phyloP scores from a whole-genome alignment of 2,888 invertebrate genomes.

The Lepidochitona cinerea region DNA sequence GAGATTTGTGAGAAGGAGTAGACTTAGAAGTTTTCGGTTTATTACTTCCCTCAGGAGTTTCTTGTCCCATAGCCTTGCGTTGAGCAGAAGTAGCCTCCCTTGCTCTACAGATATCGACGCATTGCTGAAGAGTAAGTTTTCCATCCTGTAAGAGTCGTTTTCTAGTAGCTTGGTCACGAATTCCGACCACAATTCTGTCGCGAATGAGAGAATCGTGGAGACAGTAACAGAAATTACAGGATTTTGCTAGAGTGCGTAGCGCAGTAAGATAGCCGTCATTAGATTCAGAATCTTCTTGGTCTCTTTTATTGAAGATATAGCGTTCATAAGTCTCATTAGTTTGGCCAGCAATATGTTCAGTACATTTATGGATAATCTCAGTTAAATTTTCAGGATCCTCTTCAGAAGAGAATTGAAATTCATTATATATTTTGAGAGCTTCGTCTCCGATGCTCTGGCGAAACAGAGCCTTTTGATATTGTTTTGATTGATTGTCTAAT shows the following conservation, averaged over 20 bases:
- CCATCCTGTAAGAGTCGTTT: not conserved
- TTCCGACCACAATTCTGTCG: not conserved
- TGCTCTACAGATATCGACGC: not conserved
- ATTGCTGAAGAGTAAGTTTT: not conserved
- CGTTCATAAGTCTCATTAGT: slow-evolving; percentile 7
- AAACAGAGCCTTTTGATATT: slow-evolving; percentile 1
- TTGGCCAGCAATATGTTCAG: not conserved
- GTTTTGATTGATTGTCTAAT: not conserved
- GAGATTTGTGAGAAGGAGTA: too few relatives aligned
- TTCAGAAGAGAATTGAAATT: not conserved
- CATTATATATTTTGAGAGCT: too few relatives aligned
- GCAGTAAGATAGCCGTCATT: not conserved
- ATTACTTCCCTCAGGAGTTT: not conserved
- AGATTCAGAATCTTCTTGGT: not conserved
- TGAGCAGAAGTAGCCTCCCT: not conserved
- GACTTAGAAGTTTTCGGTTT: not conserved
- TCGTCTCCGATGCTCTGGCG: not conserved
- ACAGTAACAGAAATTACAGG: slow-evolving; percentile 6
- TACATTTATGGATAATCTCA: not conserved
- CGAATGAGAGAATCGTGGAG: not conserved
- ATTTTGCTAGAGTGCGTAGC: not conserved
- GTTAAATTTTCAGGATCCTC: not conserved
- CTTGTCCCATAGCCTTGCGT: not conserved
- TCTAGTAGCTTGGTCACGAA: not conserved
- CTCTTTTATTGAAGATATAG: not conserved